phyloP scores from a whole-genome alignment of 1,140 invertebrate species.

The Xylocopa sonorina region DNA sequence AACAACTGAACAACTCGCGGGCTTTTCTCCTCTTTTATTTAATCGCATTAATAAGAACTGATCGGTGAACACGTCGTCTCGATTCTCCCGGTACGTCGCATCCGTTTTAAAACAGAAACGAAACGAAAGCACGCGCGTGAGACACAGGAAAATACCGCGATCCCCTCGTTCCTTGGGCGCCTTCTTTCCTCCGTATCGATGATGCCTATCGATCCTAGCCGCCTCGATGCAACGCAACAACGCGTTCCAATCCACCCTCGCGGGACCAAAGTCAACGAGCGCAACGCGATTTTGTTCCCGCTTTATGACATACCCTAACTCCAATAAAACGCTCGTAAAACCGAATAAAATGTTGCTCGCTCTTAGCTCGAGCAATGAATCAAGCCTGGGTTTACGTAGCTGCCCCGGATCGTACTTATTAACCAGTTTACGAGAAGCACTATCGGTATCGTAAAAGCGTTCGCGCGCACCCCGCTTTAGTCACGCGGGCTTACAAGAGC shows the following conservation, averaged over 20 bases:
- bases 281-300: not conserved
- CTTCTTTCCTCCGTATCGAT: constrained; percentile 9
- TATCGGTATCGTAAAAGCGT: constrained; percentile 33
- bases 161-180: constrained; percentile 43
- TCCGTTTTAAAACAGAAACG: constrained; percentile 10
- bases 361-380: not conserved
- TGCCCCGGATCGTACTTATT: constrained; percentile 10
- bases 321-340: not conserved
- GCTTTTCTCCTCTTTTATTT: constrained; percentile 9
- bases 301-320: not conserved
- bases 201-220: not conserved
- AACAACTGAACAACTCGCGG: constrained; percentile 72
- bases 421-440: constrained; percentile 31
- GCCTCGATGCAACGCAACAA: not conserved
- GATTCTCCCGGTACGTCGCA: constrained; percentile 11
- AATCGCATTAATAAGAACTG: not conserved
- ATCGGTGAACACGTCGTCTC: not conserved
- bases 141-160: constrained; percentile 37
- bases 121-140: constrained; percentile 37
- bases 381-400: not conserved
- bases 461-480: not conserved
- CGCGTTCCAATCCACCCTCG: too few species aligned
- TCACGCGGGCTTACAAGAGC: not conserved
- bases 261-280: too few species aligned
- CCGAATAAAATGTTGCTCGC: not conserved